Evolutionary conservation across 2,797 vertebrate species (phyloP).

Genomic region (Steatocranus sp.): DNA sequence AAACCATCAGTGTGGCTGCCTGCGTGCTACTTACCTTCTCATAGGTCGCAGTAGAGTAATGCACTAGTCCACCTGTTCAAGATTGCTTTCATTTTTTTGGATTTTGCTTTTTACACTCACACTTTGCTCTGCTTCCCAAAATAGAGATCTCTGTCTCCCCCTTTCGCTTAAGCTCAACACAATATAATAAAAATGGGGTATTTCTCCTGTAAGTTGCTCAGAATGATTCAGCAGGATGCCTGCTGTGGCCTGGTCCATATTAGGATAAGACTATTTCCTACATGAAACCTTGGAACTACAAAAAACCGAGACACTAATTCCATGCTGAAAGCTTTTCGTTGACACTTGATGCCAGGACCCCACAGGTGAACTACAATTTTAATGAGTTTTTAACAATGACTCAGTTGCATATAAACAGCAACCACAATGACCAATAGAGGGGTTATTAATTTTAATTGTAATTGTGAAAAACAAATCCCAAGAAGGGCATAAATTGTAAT

Average conservation of each 20-base stretch:
- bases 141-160: neutral
- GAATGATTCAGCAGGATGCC: neutral
- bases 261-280: neutral
- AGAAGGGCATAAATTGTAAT: neutral
- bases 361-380: neutral
- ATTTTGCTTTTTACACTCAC: neutral
- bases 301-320: neutral
- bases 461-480: neutral
- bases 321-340: neutral
- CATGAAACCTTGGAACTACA: neutral
- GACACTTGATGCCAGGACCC: neutral
- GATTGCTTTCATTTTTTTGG: neutral
- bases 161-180: neutral
- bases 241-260: neutral
- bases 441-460: neutral
- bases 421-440: neutral
- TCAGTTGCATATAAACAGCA: neutral
- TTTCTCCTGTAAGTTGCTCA: neutral
- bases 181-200: neutral
- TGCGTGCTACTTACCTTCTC: neutral
- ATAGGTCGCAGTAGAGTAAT: neutral
- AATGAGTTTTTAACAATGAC: neutral
- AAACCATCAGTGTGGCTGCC: neutral
- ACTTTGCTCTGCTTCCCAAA: neutral
- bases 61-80: neutral